Evolutionary conservation across 2,888 invertebrate species (phyloP), one percentile per base, ranked within the genome.

Genomic region (Melikaiella ostensackeni): DNA sequence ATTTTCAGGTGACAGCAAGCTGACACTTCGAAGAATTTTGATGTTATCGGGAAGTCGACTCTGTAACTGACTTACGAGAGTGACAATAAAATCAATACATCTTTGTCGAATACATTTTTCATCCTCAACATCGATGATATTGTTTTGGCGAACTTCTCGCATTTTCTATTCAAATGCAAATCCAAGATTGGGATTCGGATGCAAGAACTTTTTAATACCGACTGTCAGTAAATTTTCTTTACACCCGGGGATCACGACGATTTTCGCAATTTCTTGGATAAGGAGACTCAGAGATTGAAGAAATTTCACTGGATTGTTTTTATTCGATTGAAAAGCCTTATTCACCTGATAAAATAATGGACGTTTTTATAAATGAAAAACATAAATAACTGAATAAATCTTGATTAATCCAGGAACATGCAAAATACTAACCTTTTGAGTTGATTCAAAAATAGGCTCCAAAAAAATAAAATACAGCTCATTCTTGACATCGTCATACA

Each of bases 181-280:
- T 57, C 81, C 79, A 57, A 81, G 74, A 63, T 79, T 77, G 30
- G 83, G 79, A 24, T 77, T 79, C 21, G 80, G 80, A 66, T 83
- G 79, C 11, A 80, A 70, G 62, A 76, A 79, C 62, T 77, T 75
- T 50, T 81, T 79, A 64, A 81, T 80, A 27, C 46, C 35, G 38
- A 30, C 38, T 9, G 62, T 50, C 42, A 77, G 50, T 27, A 74
- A 55, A 57, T 78, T 35, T 27, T 76, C 46, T 75, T 66, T 63
- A 30, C 50, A 42, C 38, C 66, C n/a, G 19, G n/a, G 1, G 66
- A 24, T 38, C 66, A 42, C 21, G 30, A 35, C 38, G 42, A 66
- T 13, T 38, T 21, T 38, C 21, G 35, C 16, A 66, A 11, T 38
- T 30, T 30, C 74, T n/a, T 16, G 63, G 38, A 50, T 21, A 64